These are phyloP conservation scores for Pedetes capensis DNA, from an alignment of 2,113 vertebrate genomes.

Conservation along the genomic window DNA sequence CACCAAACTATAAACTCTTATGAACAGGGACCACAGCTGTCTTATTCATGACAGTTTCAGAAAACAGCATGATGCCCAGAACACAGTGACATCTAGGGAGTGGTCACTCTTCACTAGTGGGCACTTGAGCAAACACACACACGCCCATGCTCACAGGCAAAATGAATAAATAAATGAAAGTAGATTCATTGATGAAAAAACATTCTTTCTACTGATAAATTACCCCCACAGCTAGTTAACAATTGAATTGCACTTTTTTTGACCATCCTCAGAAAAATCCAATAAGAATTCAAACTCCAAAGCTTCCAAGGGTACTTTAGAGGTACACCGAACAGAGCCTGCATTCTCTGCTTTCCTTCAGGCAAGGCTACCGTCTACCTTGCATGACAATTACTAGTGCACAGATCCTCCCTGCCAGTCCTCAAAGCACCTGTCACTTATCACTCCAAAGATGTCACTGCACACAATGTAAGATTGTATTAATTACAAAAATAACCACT, in stretches of 20 bases:
- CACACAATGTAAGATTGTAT: not conserved
- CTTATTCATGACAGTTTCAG: not conserved
- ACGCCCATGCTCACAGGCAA: not conserved
- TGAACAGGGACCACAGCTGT: not conserved
- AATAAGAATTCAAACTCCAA: constrained; percentile 17
- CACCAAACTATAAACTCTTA: not conserved
- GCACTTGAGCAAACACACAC: not conserved
- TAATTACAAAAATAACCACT: constrained; percentile 17
- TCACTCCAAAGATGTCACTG: not conserved
- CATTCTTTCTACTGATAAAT: not conserved
- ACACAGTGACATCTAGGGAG: not conserved
- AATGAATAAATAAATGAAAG: not conserved
- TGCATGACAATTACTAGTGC: not conserved
- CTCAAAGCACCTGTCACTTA: not conserved
- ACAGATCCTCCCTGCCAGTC: not conserved
- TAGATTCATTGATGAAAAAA: not conserved
- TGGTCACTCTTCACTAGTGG: not conserved
- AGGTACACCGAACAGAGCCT: not conserved
- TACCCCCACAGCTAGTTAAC: not conserved
- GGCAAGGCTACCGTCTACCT: not conserved
- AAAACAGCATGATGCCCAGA: not conserved
- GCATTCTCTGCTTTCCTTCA: not conserved
- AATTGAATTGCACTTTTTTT: not conserved
- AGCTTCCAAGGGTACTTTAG: not conserved
- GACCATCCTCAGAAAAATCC: not conserved